Evolutionary conservation across 2,113 vertebrate genomes (phyloP).

Genomic region (Fregetta grallaria): DNA sequence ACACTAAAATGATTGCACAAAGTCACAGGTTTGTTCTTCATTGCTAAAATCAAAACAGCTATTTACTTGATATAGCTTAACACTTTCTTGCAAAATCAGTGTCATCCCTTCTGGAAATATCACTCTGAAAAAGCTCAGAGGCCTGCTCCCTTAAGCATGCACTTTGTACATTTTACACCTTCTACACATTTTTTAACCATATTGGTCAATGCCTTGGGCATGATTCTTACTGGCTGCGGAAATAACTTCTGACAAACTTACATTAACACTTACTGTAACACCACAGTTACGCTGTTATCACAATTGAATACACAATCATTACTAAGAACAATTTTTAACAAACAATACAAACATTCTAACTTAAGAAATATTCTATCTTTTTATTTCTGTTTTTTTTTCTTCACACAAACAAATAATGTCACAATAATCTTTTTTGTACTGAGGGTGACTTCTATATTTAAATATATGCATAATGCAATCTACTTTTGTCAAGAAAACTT

Average conservation of each 20-base stretch:
- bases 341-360: background rate
- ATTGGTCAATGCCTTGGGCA: background rate
- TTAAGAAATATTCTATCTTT: background rate
- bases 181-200: background rate
- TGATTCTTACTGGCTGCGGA: background rate
- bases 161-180: background rate
- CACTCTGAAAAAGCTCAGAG: background rate
- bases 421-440: background rate
- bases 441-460: background rate
- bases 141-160: background rate
- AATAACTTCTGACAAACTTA: background rate
- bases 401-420: background rate
- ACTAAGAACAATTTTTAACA: background rate
- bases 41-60: background rate
- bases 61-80: slow-evolving; percentile 9
- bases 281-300: background rate
- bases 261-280: background rate
- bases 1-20: background rate
- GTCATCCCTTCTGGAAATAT: background rate
- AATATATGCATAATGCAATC: background rate
- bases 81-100: background rate
- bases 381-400: background rate
- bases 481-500: background rate
- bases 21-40: background rate
- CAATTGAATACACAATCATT: background rate